Base-by-base conservation (phyloP, 2,113 vertebrate species). In the Melozone crissalis region DNA sequence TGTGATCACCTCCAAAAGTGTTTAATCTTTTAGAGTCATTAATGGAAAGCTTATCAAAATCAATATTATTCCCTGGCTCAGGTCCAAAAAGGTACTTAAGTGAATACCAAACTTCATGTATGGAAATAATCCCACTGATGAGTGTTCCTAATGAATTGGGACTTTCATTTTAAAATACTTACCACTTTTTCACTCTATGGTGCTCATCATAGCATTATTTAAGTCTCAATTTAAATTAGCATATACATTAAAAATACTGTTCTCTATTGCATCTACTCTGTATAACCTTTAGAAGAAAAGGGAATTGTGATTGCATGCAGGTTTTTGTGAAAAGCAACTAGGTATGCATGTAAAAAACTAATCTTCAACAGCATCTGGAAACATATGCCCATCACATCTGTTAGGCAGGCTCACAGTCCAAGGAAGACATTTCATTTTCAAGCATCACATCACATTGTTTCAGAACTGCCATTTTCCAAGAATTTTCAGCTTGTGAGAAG, bases 31-130 rank as follows among this genome's bases (percentile, higher is more conserved):
- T 61, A 54, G 54, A 49, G 37, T 87, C 77, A 89, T 75, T 91
- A 93, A 95, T 89, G 58, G 58, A 90, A 93, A 93, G 73, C n/a
- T 87, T 62, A 87, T 78, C 43, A 65, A 89, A 95, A 93, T 91
- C 89, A 82, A 87, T 92, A 88, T n/a, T 74, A 28, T 66, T 87
- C 39, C 30, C 28, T 84, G 92, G 80, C 83, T 27, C 31, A 17
- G 11, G 13, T 90, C 73, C 93, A 87, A 49, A 91, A 95, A 77
- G 8, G 43, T 90, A 88, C 82, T 96, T 88, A 63, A 85, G 74
- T 68, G 52, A 91, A 84, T 84, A 65, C 57, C 43, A 28, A 41
- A 80, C 51, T 90, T 90, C 47, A 83, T 4, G 6, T 62, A 72
- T 31, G 52, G 47, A 83, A 90, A 77, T 91, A 77, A 75, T 90